Conservation (phyloP, 2,888 invertebrate species). For the Caenorhabditis sp. region DNA sequence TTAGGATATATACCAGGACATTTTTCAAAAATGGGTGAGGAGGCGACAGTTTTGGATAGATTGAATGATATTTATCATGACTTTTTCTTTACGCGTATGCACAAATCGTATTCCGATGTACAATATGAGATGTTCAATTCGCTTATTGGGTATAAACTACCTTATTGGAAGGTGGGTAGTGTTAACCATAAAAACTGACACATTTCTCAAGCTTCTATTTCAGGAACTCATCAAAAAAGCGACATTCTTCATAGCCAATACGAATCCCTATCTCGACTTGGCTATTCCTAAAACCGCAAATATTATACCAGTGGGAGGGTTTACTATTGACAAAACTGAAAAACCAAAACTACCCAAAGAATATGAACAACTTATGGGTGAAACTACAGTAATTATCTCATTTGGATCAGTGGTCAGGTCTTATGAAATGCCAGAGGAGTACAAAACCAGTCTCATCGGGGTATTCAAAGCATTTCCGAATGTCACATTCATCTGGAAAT, state of each 20-base stretch:
- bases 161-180: conserved; percentile 14
- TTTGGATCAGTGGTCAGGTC: conserved; percentile 34
- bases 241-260: conserved; percentile 12
- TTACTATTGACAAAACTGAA: not conserved
- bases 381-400: conserved; percentile 30
- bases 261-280: conserved; percentile 17
- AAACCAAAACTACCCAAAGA: conserved; percentile 4
- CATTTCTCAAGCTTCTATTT: too few species aligned
- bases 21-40: not conserved
- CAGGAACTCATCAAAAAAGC: conserved; percentile 19
- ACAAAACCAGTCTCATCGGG: conserved; percentile 10
- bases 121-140: not conserved
- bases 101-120: not conserved
- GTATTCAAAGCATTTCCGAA: conserved; percentile 17
- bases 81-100: not conserved
- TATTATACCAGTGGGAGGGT: conserved; percentile 15
- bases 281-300: conserved; percentile 11
- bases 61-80: conserved; percentile 17
- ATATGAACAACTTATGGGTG: conserved; percentile 21
- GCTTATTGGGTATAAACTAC: conserved; percentile 7
- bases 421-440: conserved; percentile 27
- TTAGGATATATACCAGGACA: conserved; percentile 21
- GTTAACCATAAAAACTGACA: too few species aligned
- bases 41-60: conserved; percentile 9
- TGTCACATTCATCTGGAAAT: conserved; percentile 41